A percentile compares a stretch with the other conserved stretches of the same genome.
Conservation (phyloP, 2,888 invertebrate genomes). For the Drosophila greeni region DNA sequence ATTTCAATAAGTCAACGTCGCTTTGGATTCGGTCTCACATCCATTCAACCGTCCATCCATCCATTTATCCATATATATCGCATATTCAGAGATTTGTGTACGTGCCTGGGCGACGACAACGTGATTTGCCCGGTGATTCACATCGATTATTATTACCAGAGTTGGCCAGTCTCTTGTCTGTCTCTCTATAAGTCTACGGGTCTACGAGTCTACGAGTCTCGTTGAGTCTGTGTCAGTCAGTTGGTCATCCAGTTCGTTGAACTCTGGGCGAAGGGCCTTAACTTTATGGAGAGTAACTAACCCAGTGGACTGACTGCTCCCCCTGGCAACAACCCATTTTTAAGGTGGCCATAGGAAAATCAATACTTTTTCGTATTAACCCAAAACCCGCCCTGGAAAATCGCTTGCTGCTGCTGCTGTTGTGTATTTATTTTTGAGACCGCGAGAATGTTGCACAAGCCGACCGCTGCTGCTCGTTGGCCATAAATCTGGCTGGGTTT, state of each 20-base stretch:
- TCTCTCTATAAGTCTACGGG: neutral
- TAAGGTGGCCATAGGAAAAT: constrained; percentile 17
- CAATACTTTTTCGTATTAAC: constrained; percentile 18
- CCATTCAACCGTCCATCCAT: constrained; percentile 23
- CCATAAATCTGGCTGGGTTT: constrained; percentile 14
- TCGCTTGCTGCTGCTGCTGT: constrained; percentile 1
- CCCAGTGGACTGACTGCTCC: constrained; percentile 1
- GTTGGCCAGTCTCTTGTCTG: constrained; percentile 10
- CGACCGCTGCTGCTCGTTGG: constrained; percentile 2
- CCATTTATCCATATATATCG: constrained; percentile 27
- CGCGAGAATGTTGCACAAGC: constrained; percentile 25
- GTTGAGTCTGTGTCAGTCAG: constrained; percentile 11
- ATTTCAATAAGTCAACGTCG: constrained; percentile 60
- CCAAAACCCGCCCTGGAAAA: constrained; percentile 5
- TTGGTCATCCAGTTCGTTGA: constrained; percentile 32
- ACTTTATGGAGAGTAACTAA: constrained; percentile 27
- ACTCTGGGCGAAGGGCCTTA: constrained; percentile 23
- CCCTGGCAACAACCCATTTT: constrained; percentile 25
- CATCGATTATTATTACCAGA: constrained; percentile 24
- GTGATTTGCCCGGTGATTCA: constrained; percentile 61
- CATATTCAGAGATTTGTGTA: constrained; percentile 42
- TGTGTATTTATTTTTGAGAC: constrained; percentile 16
- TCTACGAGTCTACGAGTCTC: neutral
- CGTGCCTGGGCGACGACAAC: constrained; percentile 50
- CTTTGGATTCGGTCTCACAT: constrained; percentile 24